Evolutionary conservation across 2,113 vertebrate species (phyloP), one percentile per base, ranked within the genome.

Genomic region (Tachysurus vachellii): DNA sequence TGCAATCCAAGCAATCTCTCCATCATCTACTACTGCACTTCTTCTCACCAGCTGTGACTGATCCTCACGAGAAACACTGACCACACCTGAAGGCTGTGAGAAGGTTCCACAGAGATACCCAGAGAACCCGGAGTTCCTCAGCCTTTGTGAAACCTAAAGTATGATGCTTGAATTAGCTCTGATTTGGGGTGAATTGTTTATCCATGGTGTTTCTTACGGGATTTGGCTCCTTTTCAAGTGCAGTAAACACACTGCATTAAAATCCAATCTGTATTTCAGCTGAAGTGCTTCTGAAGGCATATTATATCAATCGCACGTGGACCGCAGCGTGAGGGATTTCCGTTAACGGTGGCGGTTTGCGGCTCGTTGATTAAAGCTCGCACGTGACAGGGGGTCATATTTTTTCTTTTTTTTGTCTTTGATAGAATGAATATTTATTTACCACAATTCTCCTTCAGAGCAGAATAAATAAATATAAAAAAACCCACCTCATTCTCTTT

Each of bases 121-220:
- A 42, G 16, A 3, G 31, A 42, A 17, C 17, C 17, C 31, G 36
- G 50, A 59, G 4, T 70, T 36, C 7, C 66, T 70, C 16, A 8
- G 28, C 14, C 31, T 17, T 70, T 70, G 36, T 70, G 36, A 36
- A 70, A 70, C 36, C 16, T 70, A 70, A 31, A 70, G 26, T 5
- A 31, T 17, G 83, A 53, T 59, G 47, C 80, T 68, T 64, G 44
- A 88, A 59, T 73, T 73, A 86, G 79, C 50, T 71, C 59, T 87
- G 56, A 57, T 57, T 57, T 75, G 82, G 70, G 19, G 53, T 47
- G 31, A 13, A 71, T 70, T 71, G 26, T 73, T 82, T 75, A 47
- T 59, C 71, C 61, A 70, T 66, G 57, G 50, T 36, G 42, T 50
- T 28, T 8, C 23, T 59, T 23, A 6, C 0, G 19, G 26, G 21